Evolutionary conservation across 2,113 vertebrate species (phyloP).

Genomic region (Brachirus orientalis): DNA sequence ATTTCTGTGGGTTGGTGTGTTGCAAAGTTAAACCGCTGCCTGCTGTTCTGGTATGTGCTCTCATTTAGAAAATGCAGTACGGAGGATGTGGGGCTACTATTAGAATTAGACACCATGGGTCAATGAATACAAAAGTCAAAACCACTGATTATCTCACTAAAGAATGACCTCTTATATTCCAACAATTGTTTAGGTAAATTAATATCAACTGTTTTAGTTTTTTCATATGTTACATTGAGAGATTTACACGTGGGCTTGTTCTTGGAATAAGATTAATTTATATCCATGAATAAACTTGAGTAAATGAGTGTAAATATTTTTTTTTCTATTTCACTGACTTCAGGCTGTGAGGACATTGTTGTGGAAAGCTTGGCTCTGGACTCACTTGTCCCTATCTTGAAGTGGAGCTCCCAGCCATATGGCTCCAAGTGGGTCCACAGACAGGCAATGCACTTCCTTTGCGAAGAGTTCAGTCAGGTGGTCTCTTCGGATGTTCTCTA

Average conservation of each 20-base stretch:
- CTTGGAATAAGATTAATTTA: neutral
- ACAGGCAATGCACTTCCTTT: slow-evolving; percentile 97
- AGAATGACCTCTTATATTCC: slow-evolving; percentile 10
- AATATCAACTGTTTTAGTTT: neutral
- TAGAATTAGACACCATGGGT: slow-evolving; percentile 54
- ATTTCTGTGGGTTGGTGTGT: slow-evolving; percentile 76
- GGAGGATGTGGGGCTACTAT: slow-evolving; percentile 61
- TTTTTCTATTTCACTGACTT: neutral
- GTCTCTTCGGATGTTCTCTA: slow-evolving; percentile 96
- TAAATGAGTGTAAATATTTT: neutral
- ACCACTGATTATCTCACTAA: slow-evolving; percentile 31
- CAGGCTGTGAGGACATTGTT: slow-evolving; percentile 98
- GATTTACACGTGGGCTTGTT: neutral
- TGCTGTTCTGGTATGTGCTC: slow-evolving; percentile 80
- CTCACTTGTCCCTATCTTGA: slow-evolving; percentile 94
- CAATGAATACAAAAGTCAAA: slow-evolving; percentile 59
- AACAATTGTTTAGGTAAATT: slow-evolving; percentile 5
- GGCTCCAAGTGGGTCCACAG: slow-evolving; percentile 98
- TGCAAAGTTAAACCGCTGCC: slow-evolving; percentile 75
- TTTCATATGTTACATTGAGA: neutral
- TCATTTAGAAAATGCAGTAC: slow-evolving; percentile 67
- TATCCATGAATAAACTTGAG: too few relatives aligned
- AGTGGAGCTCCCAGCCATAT: slow-evolving; percentile 98
- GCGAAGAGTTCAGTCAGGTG: slow-evolving; percentile 98
- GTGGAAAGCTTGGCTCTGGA: slow-evolving; percentile 96